These are phyloP conservation scores for Microhierax caerulescens DNA, from an alignment of 2,797 vertebrate species.

Conservation along the genomic window DNA sequence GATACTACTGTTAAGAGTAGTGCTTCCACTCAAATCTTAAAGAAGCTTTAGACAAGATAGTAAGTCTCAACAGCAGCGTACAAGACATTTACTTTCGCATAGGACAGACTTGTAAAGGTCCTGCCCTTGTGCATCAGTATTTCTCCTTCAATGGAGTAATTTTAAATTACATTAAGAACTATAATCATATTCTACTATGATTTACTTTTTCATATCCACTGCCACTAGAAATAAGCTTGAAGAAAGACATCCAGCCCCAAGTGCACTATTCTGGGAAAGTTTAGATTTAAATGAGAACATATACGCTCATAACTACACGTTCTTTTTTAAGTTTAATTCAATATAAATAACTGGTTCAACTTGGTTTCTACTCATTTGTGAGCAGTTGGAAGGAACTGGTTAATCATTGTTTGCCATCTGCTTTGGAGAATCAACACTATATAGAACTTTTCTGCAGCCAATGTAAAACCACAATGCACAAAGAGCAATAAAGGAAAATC, in stretches of 20 bases:
- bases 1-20: background rate
- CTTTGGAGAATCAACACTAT: background rate
- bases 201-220: constrained; percentile 11
- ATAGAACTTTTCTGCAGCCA: background rate
- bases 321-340: background rate
- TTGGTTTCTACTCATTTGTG: background rate
- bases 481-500: constrained; percentile 16
- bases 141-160: constrained; percentile 14
- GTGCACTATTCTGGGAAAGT: background rate
- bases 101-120: background rate
- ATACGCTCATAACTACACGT: background rate
- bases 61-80: background rate
- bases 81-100: background rate
- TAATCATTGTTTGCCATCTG: constrained; percentile 44
- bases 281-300: background rate
- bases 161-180: constrained; percentile 16
- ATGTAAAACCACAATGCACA: background rate
- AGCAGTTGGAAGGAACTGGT: constrained; percentile 34
- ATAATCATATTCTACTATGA: background rate
- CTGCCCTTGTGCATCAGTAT: background rate
- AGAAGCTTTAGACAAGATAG: background rate
- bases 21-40: background rate
- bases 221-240: constrained; percentile 19
- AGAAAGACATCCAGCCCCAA: background rate
- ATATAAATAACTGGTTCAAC: background rate